A percentile compares a stretch with the other conserved stretches of the same genome.
Evolutionary conservation across 2,113 vertebrate species (phyloP).

Genomic region (Bos taurus): DNA sequence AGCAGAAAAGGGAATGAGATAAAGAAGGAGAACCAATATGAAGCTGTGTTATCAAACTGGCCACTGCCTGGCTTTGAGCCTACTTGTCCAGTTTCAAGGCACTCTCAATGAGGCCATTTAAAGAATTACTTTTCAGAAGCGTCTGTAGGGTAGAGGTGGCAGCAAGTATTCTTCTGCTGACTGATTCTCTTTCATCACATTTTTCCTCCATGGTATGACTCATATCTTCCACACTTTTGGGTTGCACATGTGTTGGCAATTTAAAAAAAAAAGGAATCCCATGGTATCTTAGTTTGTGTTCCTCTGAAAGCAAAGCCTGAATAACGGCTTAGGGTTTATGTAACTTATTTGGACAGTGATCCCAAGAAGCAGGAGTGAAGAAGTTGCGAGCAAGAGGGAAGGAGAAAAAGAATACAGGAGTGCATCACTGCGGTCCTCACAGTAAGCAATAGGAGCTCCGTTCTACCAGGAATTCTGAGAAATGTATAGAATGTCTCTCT

Average conservation of each 20-base stretch:
- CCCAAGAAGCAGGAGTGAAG: neutral
- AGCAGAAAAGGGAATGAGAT: neutral
- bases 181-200: neutral
- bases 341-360: neutral
- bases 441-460: neutral
- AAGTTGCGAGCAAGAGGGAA: neutral
- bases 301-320: neutral
- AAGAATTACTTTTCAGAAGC: neutral
- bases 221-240: neutral
- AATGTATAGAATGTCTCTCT: neutral
- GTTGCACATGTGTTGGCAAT: neutral
- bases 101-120: neutral
- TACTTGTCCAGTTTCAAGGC: neutral
- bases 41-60: neutral
- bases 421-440: neutral
- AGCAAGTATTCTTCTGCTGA: neutral
- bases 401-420: neutral
- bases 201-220: neutral
- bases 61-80: neutral
- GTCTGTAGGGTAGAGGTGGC: neutral
- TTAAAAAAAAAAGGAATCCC: neutral
- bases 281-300: neutral
- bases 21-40: neutral
- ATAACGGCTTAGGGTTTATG: neutral
- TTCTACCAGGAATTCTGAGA: neutral